These are phyloP conservation scores for Tauraco hartlaubi DNA, from an alignment of 2,797 vertebrate species.

Conservation along the genomic window DNA sequence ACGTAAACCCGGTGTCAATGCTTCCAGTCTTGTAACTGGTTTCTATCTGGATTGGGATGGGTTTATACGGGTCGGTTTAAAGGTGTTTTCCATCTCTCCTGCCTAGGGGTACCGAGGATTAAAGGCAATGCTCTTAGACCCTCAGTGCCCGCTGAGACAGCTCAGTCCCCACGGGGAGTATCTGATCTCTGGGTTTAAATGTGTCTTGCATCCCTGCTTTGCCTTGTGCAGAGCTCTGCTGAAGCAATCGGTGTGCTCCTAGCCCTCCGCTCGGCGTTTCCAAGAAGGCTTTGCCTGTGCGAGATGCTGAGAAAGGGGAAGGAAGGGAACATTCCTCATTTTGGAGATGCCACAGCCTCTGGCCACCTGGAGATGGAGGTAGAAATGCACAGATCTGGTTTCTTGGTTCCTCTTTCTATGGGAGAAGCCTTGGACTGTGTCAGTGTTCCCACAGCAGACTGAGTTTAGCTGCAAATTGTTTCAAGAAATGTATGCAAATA, in stretches of 20 bases:
- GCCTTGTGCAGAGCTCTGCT: background rate
- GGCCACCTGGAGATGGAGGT: background rate
- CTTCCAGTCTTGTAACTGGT: background rate
- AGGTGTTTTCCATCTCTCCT: background rate
- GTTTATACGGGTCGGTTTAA: background rate
- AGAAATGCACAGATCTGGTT: background rate
- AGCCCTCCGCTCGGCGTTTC: background rate
- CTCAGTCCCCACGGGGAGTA: background rate
- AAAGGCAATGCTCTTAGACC: background rate
- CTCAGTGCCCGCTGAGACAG: background rate
- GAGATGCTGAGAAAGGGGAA: background rate
- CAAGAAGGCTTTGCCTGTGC: background rate
- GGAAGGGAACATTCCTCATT: background rate
- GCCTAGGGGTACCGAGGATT: background rate
- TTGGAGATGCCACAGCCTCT: background rate
- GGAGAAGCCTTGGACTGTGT: constrained; percentile 35
- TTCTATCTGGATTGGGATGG: background rate
- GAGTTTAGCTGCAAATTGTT: constrained; percentile 44
- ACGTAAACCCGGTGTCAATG: too few species aligned
- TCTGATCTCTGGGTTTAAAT: background rate
- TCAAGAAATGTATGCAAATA: constrained; percentile 62
- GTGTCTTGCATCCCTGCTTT: background rate
- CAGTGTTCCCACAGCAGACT: constrained; percentile 10
- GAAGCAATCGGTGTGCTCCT: background rate
- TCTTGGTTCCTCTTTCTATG: background rate